These are phyloP conservation scores for Nothocercus julius DNA, from an alignment of 2,113 vertebrate species.

Conservation along the genomic window DNA sequence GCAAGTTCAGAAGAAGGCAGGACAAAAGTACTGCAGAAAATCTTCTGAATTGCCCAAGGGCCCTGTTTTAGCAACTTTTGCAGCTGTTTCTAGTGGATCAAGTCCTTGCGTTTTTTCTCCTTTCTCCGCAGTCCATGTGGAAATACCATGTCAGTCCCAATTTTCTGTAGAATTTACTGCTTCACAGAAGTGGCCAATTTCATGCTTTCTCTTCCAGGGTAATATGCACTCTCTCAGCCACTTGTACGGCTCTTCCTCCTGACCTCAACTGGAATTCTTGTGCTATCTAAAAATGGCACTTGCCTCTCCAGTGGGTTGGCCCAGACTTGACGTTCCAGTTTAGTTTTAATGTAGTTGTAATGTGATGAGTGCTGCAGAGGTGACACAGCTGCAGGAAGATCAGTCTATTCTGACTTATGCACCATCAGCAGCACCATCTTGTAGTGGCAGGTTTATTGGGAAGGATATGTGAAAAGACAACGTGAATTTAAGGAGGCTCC, in stretches of 20 bases:
- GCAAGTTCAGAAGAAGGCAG: background rate
- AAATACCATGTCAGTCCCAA: background rate
- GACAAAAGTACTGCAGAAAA: background rate
- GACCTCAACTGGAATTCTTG: background rate
- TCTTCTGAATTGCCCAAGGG: background rate
- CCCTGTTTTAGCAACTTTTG: background rate
- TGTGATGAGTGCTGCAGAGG: background rate
- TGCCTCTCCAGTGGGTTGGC: background rate
- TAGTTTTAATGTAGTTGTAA: background rate
- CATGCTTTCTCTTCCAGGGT: background rate
- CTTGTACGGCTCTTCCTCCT: background rate
- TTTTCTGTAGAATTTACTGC: background rate
- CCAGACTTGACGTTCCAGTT: background rate
- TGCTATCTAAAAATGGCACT: background rate
- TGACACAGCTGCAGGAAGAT: background rate
- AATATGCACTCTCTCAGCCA: background rate
- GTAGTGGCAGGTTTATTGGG: background rate
- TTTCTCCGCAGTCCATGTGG: background rate
- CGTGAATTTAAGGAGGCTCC: background rate
- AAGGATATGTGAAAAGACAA: background rate
- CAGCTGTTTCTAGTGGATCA: background rate
- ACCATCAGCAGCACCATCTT: background rate
- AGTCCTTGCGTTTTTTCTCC: background rate
- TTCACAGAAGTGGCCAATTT: background rate
- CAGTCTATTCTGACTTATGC: background rate